Conservation (phyloP, 2,888 invertebrate genomes). For the Eutolmus rufibarbis region DNA sequence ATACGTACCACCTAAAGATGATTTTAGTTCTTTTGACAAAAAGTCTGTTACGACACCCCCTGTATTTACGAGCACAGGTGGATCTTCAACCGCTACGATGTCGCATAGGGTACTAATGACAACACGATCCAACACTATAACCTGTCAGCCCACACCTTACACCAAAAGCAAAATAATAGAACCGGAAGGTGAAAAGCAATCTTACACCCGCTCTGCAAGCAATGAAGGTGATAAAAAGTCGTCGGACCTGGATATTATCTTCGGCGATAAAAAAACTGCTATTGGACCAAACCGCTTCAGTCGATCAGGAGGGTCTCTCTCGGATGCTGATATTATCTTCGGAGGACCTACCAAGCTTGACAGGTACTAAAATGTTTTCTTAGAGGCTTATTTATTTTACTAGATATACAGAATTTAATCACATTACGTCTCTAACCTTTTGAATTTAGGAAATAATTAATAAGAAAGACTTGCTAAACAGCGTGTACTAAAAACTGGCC, state of each 20-base stretch:
- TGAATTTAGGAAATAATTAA: too few species aligned
- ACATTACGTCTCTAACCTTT: too few species aligned
- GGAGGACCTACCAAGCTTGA: slow-evolving; percentile 52
- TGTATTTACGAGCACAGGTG: neutral
- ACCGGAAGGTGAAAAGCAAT: neutral
- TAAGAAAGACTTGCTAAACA: too few species aligned
- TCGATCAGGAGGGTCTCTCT: slow-evolving; percentile 59
- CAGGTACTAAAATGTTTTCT: neutral
- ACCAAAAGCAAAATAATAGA: slow-evolving; percentile 1
- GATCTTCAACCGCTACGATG: neutral
- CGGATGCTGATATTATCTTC: slow-evolving; percentile 62
- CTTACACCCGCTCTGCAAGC: slow-evolving; percentile 19
- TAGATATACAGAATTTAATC: neutral
- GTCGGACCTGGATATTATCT: slow-evolving; percentile 43
- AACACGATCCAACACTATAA: neutral
- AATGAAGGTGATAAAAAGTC: slow-evolving; percentile 32
- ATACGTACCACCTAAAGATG: neutral
- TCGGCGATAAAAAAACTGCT: slow-evolving; percentile 20
- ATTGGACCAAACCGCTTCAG: slow-evolving; percentile 48
- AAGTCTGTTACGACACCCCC: neutral
- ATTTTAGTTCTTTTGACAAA: neutral
- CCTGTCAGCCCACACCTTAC: neutral
- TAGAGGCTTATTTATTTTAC: neutral
- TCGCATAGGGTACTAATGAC: neutral
- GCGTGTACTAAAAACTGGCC: too few species aligned